Conservation (phyloP, 2,888 invertebrate species). For the Euspilapteryx auroguttella region DNA sequence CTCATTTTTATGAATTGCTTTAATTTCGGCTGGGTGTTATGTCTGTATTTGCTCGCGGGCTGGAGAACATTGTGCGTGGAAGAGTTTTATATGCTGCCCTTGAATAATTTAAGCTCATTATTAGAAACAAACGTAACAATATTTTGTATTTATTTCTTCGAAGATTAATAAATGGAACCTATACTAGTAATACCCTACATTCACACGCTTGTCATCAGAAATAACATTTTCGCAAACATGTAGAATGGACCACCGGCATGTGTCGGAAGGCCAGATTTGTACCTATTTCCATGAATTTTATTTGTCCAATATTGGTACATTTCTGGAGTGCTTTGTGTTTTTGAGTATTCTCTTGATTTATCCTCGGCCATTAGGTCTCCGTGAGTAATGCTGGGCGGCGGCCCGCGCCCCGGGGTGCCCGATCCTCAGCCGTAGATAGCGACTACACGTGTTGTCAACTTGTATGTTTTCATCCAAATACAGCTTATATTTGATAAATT, state of each 20-base stretch:
- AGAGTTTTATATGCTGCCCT: slow-evolving; percentile 54
- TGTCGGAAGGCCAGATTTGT: slow-evolving; percentile 51
- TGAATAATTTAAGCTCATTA: slow-evolving; percentile 40
- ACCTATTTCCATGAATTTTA: slow-evolving; percentile 56
- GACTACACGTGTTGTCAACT: slow-evolving; percentile 57
- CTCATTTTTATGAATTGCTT: slow-evolving; percentile 51
- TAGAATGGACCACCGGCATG: slow-evolving; percentile 29
- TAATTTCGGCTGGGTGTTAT: slow-evolving; percentile 34
- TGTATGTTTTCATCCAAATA: slow-evolving; percentile 58
- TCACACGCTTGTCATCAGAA: too few species aligned
- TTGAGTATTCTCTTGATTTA: slow-evolving; percentile 49
- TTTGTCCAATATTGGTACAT: slow-evolving; percentile 46
- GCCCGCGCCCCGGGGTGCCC: slow-evolving; percentile 41
- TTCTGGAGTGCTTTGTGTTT: slow-evolving; percentile 31
- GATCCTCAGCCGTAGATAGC: slow-evolving; percentile 49
- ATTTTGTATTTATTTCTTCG: too few species aligned
- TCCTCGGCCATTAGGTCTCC: slow-evolving; percentile 53
- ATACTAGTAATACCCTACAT: too few species aligned
- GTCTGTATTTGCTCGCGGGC: slow-evolving; percentile 31
- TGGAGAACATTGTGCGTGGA: slow-evolving; percentile 41
- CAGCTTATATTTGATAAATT: slow-evolving; percentile 48
- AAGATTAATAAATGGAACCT: too few species aligned
- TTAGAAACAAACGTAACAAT: too few species aligned
- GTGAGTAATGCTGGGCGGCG: slow-evolving; percentile 45
- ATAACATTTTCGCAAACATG: slow-evolving; percentile 17